Evolutionary conservation across 2,797 vertebrate species (phyloP).

Genomic region (Sciurus carolinensis): DNA sequence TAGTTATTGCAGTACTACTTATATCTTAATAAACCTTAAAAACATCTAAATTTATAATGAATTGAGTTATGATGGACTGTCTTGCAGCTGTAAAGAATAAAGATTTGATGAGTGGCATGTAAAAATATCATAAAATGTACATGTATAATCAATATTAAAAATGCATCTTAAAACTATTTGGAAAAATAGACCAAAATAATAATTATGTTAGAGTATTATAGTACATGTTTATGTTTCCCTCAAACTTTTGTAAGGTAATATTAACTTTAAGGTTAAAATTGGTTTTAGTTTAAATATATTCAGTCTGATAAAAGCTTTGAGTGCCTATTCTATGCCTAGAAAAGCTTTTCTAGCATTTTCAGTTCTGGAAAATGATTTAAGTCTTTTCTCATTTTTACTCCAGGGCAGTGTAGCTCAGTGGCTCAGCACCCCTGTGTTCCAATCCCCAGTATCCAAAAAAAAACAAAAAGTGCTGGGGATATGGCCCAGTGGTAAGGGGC

Average conservation of each 20-base stretch:
- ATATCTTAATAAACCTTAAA: slow-evolving; percentile 48
- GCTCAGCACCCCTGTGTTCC: no score
- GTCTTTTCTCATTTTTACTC: slow-evolving; percentile 39
- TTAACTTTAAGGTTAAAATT: slow-evolving; percentile 64
- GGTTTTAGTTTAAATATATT: slow-evolving; percentile 58
- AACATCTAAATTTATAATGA: background rate
- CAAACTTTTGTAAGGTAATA: slow-evolving; percentile 47
- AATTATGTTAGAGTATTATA: slow-evolving; percentile 19
- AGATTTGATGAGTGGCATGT: background rate
- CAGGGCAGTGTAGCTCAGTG: background rate
- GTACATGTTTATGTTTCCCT: background rate
- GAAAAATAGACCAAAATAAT: slow-evolving; percentile 15
- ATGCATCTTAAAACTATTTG: slow-evolving; percentile 6
- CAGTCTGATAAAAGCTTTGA: background rate
- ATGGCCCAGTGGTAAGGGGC: no score
- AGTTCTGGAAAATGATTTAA: slow-evolving; percentile 33
- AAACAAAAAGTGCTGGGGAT: no score
- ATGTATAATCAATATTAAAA: background rate
- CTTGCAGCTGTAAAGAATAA: slow-evolving; percentile 36
- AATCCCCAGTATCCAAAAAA: no score
- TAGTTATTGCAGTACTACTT: slow-evolving; percentile 38
- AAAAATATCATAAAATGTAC: slow-evolving; percentile 19
- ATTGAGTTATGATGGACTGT: slow-evolving; percentile 19
- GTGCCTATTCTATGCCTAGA: background rate
- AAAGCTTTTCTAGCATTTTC: background rate